Percentiles rank a stretch among this genome's conserved stretches.
Conservation (phyloP, 2,888 invertebrate genomes). For the Heliconius charithonia region DNA sequence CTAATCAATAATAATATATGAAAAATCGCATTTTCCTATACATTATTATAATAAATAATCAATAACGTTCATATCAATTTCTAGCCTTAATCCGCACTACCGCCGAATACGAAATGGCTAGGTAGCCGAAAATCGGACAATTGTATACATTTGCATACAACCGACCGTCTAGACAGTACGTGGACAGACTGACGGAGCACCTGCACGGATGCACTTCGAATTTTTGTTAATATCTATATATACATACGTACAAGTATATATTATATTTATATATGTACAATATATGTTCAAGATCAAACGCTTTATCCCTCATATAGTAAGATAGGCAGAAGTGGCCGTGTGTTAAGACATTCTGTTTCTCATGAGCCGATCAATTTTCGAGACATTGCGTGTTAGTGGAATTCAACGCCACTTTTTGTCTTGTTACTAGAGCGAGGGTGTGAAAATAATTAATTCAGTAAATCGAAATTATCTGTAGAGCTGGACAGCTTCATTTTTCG, state of each 20-base stretch:
- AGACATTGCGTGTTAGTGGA: not conserved
- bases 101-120: conserved; percentile 59
- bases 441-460: no score
- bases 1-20: no score
- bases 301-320: no score
- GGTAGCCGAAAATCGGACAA: conserved; percentile 71
- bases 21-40: not conserved
- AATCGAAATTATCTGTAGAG: no score
- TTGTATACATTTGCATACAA: conserved; percentile 72
- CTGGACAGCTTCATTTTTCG: no score
- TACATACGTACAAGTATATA: not conserved
- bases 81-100: conserved; percentile 59
- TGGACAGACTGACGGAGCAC: conserved; percentile 56
- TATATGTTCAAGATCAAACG: not conserved
- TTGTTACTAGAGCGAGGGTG: no score
- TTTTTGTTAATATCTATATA: conserved; percentile 32
- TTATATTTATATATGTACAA: not conserved
- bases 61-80: conserved; percentile 28
- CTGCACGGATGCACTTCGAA: conserved; percentile 53
- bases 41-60: not conserved
- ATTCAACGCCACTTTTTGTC: no score
- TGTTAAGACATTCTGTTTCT: not conserved
- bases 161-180: conserved; percentile 72
- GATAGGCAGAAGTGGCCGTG: no score
- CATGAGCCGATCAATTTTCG: not conserved